Evolutionary conservation across 1,140 invertebrate genomes (phyloP).

Genomic region (Heliconius nattereri): DNA sequence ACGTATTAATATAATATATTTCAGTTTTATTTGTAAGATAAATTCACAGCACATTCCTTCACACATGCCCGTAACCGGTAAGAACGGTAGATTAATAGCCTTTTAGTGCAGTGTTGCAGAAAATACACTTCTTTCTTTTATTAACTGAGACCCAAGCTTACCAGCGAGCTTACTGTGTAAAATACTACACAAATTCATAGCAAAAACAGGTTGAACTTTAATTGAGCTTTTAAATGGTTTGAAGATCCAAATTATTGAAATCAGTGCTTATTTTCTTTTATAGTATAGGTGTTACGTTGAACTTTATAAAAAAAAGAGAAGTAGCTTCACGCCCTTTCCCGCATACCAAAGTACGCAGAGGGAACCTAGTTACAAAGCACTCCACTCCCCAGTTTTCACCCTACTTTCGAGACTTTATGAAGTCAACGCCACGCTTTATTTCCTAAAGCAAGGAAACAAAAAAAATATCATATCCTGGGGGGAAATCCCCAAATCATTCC

Average conservation of each 20-base stretch:
- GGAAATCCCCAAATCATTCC: too few species aligned
- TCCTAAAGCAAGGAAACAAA: too few species aligned
- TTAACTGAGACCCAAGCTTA: neutral
- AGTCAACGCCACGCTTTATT: too few species aligned
- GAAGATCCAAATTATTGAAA: neutral
- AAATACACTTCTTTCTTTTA: conserved; percentile 9
- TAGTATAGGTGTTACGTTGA: too few species aligned
- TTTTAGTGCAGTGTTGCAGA: conserved; percentile 10
- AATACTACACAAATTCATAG: neutral
- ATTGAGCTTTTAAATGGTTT: neutral
- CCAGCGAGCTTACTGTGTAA: neutral
- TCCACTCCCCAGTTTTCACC: too few species aligned
- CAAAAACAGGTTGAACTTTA: neutral
- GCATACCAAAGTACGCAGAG: too few species aligned
- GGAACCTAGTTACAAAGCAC: too few species aligned
- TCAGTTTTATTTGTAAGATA: conserved; percentile 4
- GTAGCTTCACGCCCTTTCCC: too few species aligned
- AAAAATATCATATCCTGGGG: too few species aligned
- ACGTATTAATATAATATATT: neutral
- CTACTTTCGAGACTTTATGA: too few species aligned
- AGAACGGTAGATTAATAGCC: conserved; percentile 10
- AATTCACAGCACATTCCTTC: conserved; percentile 1
- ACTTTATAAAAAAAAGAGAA: too few species aligned
- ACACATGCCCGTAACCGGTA: conserved; percentile 1
- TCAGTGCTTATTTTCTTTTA: neutral